These are phyloP conservation scores for Acanthaster planci DNA, from an alignment of 35 echinoderm and acorn worm species.

Conservation along the genomic window DNA sequence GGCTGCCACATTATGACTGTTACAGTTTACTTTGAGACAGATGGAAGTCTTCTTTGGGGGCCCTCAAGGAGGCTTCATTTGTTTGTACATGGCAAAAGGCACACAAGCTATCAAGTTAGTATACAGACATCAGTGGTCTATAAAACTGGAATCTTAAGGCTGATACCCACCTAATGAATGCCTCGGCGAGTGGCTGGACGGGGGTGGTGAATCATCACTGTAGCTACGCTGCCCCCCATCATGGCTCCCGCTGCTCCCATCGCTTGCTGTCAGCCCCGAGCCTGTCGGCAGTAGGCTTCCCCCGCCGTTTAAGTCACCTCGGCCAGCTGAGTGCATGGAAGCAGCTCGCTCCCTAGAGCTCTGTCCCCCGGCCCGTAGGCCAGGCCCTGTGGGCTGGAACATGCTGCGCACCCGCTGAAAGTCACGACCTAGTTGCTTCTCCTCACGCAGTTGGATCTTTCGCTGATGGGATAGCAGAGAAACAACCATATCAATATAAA, in stretches of 20 bases:
- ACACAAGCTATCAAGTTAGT: no score
- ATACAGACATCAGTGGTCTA: no score
- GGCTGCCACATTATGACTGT: no score
- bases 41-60: no score
- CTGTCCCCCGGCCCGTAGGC: neutral
- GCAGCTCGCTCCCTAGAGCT: neutral
- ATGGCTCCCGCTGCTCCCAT: neutral
- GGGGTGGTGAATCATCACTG: slow-evolving; percentile 69
- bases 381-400: slow-evolving; percentile 36
- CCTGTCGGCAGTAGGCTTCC: neutral
- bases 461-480: neutral
- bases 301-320: neutral
- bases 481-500: no score
- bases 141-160: no score
- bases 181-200: slow-evolving; percentile 71
- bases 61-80: no score
- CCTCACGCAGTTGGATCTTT: slow-evolving; percentile 14
- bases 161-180: slow-evolving; percentile 71
- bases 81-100: no score
- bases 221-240: neutral
- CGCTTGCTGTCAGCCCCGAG: neutral
- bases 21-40: no score
- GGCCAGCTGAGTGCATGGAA: neutral
- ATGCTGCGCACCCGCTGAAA: slow-evolving; percentile 40
- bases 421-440: neutral